Evolutionary conservation across 2,888 invertebrate genomes (phyloP), one percentile per base, ranked within the genome.

Genomic region (Brachyptera risi): DNA sequence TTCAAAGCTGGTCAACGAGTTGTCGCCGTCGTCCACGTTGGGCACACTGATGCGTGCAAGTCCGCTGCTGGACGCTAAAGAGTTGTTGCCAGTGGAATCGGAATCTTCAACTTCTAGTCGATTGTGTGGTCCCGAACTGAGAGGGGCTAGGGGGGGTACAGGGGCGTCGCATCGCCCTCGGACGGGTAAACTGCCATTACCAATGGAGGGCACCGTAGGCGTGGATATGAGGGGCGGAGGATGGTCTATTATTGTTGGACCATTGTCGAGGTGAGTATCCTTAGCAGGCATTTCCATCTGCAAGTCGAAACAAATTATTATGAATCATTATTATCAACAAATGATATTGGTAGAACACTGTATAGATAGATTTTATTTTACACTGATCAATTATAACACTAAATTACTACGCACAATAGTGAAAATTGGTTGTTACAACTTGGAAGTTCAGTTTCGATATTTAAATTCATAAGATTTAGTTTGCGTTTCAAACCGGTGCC

Each of bases 1-100:
- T 66, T 85, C 84, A 70, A 85, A 84, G 69, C 83, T 82, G 11
- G 83, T 83, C 38, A 83, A 71, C 0, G 83, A 83, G 69, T 80
- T 83, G 56, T 84, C 84, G 56, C 83, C 81, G 54, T 78, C 77
- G 64, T 79, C 77, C 1, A 78, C 78, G 1, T 79, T 78, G 3
- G 79, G 78, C n/a, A 79, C 80, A 26, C 77, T 74, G 5, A 64
- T 76, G 76, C 23, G 76, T n/a, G n/a, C n/a, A 71, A 66, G 76
- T 1, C 68, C 76, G 63, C 80, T 82, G 62, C 82, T 82, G 1
- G 82, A 83, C 9, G 83, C 80, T 37, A 82, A 67, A 1, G 83
- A 83, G 71, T 81, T 81, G 68, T 81, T 81, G 7, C 76, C 77
- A 9, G 74, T 73, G 2, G 77, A 77, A 3, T 78, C 77, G 2